Evolutionary conservation across 1,140 invertebrate genomes (phyloP), one percentile per base, ranked within the genome.

Genomic region (Ceratitis capitata): DNA sequence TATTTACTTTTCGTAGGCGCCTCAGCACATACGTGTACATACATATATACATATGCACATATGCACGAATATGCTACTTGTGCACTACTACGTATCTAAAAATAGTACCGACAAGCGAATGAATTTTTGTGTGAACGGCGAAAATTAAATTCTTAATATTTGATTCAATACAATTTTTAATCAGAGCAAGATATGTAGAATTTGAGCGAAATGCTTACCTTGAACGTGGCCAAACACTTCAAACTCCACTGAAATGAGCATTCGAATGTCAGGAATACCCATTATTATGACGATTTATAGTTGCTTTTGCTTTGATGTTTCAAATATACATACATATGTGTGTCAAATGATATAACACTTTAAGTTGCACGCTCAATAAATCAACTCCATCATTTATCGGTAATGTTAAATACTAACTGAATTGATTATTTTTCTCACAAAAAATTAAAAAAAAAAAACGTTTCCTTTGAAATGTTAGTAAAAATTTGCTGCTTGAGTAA

Each of bases 161-260:
- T 6, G n/a, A n/a, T 69, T 32, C 39, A 10, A 69, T 19, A 1
- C 29, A 4, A 10, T 69, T 69, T 69, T 19, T 23, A 45, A 1
- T 23, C 19, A 61, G 19, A 6, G 29, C 12, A 61, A 7, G n/a
- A 39, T 12, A 23, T 23, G 45, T 45, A n/a, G n/a, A n/a, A n/a
- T n/a, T n/a, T n/a, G n/a, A n/a, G n/a, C n/a, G 0, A 2, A 45
- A 23, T 53, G 47, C 92, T 92, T 93, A 97, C 97, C 97, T 95
- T 97, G 96, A 45, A 98, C 96, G 92, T 96, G 95, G 85, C 97
- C 97, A 88, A 94, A 97, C 58, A 98, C 96, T 93, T 98, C 97
- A 89, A 97, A 98, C 87, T 98, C 97, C 16, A 97, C 95, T 69
- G 96, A 96, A 47, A 96, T 94, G 58, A 92, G 78, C 84, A 96